Percentiles rank a stretch among this genome's conserved stretches.
phyloP scores from a whole-genome alignment of 23 tunicate genomes.

The Aplidium turbinatum region DNA sequence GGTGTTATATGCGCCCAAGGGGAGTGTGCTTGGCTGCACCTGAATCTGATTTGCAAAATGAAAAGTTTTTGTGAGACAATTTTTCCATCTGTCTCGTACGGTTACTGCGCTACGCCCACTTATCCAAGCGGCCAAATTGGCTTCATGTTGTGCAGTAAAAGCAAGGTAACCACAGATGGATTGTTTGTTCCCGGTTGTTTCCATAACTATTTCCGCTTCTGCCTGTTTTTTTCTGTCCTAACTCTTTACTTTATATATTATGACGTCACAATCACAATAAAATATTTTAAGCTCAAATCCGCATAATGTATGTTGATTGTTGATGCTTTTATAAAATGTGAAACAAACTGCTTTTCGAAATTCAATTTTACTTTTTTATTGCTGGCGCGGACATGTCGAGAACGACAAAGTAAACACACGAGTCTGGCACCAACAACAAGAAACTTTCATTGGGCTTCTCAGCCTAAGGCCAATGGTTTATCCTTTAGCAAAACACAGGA shows the following conservation, averaged over 20 bases:
- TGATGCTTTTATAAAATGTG: too few species aligned
- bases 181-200: not conserved
- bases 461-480: too few species aligned
- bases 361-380: too few species aligned
- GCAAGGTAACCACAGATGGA: conserved; percentile 45
- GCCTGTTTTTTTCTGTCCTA: not conserved
- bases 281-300: too few species aligned
- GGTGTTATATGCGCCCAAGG: conserved; percentile 89
- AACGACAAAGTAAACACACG: too few species aligned
- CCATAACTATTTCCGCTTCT: not conserved
- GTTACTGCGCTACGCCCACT: conserved; percentile 79
- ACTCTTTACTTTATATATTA: not conserved
- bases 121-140: conserved; percentile 98
- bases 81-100: conserved; percentile 70
- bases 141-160: conserved; percentile 68
- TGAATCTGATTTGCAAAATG: conserved; percentile 67
- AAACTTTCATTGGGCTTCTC: too few species aligned
- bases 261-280: too few species aligned
- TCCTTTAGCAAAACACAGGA: too few species aligned
- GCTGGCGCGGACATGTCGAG: too few species aligned
- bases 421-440: too few species aligned
- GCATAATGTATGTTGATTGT: too few species aligned
- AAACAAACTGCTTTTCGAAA: too few species aligned
- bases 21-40: conserved; percentile 91
- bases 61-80: conserved; percentile 67